These are phyloP conservation scores for Cynodonichthys magdalenae DNA, from an alignment of 2,797 vertebrate genomes.

Conservation along the genomic window DNA sequence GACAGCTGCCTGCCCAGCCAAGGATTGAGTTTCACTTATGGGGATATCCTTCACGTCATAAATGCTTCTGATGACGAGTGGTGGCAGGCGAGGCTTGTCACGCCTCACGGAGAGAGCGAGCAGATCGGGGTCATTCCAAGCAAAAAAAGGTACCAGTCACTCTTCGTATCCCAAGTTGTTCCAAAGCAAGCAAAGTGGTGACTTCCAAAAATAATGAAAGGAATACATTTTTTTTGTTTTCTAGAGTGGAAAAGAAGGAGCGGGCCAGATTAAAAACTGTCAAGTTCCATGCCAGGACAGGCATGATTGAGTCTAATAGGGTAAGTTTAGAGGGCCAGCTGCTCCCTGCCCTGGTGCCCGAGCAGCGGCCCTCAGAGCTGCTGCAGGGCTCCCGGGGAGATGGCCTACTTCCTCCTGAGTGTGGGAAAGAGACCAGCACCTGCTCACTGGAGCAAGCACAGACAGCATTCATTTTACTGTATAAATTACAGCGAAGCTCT, in stretches of 20 bases:
- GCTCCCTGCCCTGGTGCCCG: constrained; percentile 52
- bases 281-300: constrained; percentile 98
- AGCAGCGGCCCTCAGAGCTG: constrained; percentile 58
- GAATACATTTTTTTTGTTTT: neutral
- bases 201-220: neutral
- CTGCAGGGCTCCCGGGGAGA: constrained; percentile 70
- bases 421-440: constrained; percentile 68
- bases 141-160: constrained; percentile 90
- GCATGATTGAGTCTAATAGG: constrained; percentile 98
- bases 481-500: constrained; percentile 59
- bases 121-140: constrained; percentile 99
- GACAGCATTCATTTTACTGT: constrained; percentile 66
- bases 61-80: constrained; percentile 98
- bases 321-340: constrained; percentile 85
- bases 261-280: constrained; percentile 99
- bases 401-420: constrained; percentile 72
- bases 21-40: constrained; percentile 97
- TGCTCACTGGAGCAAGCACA: constrained; percentile 64
- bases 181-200: neutral
- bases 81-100: constrained; percentile 99
- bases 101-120: constrained; percentile 96
- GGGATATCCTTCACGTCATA: constrained; percentile 97
- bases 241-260: constrained; percentile 99
- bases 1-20: constrained; percentile 99
- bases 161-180: neutral